Conservation (phyloP, 2,888 invertebrate species). For the Scaptomyza tumidula region DNA sequence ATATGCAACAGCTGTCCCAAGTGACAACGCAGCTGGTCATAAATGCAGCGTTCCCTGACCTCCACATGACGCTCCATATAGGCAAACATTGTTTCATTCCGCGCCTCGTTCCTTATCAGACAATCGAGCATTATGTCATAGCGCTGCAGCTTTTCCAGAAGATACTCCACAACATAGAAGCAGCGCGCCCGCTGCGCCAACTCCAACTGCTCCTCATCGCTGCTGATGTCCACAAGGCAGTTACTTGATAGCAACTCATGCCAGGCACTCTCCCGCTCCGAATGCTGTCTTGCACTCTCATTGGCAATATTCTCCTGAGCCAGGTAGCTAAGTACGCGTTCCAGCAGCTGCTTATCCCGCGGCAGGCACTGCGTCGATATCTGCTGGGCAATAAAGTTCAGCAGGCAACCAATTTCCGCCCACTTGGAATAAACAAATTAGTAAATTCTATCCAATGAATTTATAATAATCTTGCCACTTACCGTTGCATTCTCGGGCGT, state of each 20-base stretch:
- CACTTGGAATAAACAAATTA: slow-evolving; percentile 66
- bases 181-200: slow-evolving; percentile 89
- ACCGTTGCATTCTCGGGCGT: slow-evolving; percentile 88
- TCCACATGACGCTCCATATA: slow-evolving; percentile 86
- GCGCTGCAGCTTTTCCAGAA: slow-evolving; percentile 87
- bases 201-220: slow-evolving; percentile 86
- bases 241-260: slow-evolving; percentile 88
- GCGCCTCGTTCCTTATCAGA: slow-evolving; percentile 87
- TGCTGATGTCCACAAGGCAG: slow-evolving; percentile 86
- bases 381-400: slow-evolving; percentile 88
- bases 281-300: slow-evolving; percentile 85
- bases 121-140: slow-evolving; percentile 88
- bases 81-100: slow-evolving; percentile 87
- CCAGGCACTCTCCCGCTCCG: slow-evolving; percentile 90
- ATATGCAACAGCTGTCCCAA: slow-evolving; percentile 86
- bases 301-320: slow-evolving; percentile 84
- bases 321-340: slow-evolving; percentile 87
- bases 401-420: slow-evolving; percentile 86
- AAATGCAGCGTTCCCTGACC: slow-evolving; percentile 84
- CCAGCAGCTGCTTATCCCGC: slow-evolving; percentile 85
- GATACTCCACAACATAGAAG: slow-evolving; percentile 89
- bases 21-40: slow-evolving; percentile 84
- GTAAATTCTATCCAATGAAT: background rate
- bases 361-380: slow-evolving; percentile 85
- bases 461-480: slow-evolving; percentile 76